Conservation (phyloP, 2,888 invertebrate genomes). For the Temnothorax rugatulus region DNA sequence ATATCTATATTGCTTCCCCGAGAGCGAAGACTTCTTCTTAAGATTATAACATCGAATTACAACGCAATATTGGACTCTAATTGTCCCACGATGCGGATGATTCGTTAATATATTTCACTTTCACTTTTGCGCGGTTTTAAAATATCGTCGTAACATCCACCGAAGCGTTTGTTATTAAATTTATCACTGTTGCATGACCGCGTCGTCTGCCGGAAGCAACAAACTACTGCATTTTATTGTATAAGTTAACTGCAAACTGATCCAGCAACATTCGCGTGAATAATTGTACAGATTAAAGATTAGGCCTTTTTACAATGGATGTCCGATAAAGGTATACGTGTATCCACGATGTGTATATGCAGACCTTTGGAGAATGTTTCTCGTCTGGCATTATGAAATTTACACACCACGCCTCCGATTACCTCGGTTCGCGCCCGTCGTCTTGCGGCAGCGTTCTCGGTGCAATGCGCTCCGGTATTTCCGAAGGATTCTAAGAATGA, state of each 20-base stretch:
- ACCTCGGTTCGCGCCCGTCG: slow-evolving; percentile 58
- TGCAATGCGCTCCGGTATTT: slow-evolving; percentile 68
- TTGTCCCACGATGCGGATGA: slow-evolving; percentile 48
- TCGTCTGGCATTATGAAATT: slow-evolving; percentile 64
- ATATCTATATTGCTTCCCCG: neutral
- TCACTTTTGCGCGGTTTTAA: slow-evolving; percentile 33
- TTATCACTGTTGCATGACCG: slow-evolving; percentile 5
- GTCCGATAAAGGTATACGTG: slow-evolving; percentile 33
- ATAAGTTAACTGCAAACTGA: slow-evolving; percentile 7
- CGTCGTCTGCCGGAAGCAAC: slow-evolving; percentile 40
- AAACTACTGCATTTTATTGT: slow-evolving; percentile 26
- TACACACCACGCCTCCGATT: slow-evolving; percentile 67
- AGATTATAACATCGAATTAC: slow-evolving; percentile 33
- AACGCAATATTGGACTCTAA: slow-evolving; percentile 42
- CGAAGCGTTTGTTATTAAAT: slow-evolving; percentile 35
- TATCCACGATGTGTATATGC: slow-evolving; percentile 13
- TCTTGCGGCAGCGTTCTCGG: slow-evolving; percentile 45
- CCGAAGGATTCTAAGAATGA: slow-evolving; percentile 73
- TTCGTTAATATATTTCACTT: slow-evolving; percentile 40
- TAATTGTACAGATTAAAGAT: slow-evolving; percentile 21
- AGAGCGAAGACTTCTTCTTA: neutral
- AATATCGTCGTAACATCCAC: slow-evolving; percentile 16
- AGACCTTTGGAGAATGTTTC: slow-evolving; percentile 54
- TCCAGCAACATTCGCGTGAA: neutral
- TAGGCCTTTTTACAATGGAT: slow-evolving; percentile 3